Conservation (phyloP, 2,888 invertebrate genomes). For the Cryptocheilus praepositus region DNA sequence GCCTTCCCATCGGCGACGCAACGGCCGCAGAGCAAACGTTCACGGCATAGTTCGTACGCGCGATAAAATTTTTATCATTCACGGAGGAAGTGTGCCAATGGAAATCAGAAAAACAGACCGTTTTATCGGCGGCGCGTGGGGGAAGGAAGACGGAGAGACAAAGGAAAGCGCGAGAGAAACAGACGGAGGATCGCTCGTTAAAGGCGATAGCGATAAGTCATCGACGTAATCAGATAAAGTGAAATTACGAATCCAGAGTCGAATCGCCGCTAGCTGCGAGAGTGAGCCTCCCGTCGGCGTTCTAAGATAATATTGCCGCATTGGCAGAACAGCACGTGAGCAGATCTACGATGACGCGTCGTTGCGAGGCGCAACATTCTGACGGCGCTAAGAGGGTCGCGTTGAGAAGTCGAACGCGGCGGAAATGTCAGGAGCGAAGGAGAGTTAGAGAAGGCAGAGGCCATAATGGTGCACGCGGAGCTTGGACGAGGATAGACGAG, state of each 20-base stretch:
- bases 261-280: slow-evolving; percentile 18
- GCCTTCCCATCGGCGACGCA: slow-evolving; percentile 7
- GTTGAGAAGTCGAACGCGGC: no score
- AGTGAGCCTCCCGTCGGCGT: slow-evolving; percentile 1
- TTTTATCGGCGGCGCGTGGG: slow-evolving; percentile 15
- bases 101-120: slow-evolving; percentile 11
- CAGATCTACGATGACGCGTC: neutral
- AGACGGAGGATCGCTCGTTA: neutral
- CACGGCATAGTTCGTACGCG: neutral
- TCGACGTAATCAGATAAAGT: slow-evolving; percentile 37
- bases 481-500: no score
- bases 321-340: neutral
- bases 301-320: neutral
- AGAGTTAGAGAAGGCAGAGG: slow-evolving; percentile 14
- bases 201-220: slow-evolving; percentile 19
- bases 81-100: slow-evolving; percentile 23
- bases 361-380: neutral
- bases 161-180: slow-evolving; percentile 13
- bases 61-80: neutral
- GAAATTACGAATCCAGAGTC: slow-evolving; percentile 27
- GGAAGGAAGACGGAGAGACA: slow-evolving; percentile 28
- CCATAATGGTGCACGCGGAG: neutral
- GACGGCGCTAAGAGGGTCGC: no score
- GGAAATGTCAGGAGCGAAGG: neutral
- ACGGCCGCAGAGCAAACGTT: slow-evolving; percentile 11